Conservation (phyloP, 2,888 invertebrate species). For the Keiferia lycopersicella region DNA sequence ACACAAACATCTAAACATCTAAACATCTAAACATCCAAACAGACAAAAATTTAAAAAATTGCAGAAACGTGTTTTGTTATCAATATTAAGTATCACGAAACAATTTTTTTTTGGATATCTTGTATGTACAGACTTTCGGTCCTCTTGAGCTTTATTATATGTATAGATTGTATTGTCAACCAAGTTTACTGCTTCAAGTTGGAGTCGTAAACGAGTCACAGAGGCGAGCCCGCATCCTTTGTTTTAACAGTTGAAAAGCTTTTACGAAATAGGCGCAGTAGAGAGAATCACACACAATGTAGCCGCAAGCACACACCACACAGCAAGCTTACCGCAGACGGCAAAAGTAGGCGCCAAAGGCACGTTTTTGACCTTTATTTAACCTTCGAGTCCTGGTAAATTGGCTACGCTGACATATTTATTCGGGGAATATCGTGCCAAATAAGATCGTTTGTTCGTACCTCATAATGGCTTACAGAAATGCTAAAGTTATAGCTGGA, state of each 20-base stretch:
- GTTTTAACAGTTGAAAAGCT: constrained; percentile 62
- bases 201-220: constrained; percentile 46
- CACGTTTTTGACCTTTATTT: constrained; percentile 11
- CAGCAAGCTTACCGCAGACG: not conserved
- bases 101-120: no score
- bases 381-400: not conserved
- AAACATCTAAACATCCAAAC: no score
- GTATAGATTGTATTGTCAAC: constrained; percentile 61
- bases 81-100: no score
- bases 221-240: constrained; percentile 65
- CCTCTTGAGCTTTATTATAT: no score
- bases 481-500: not conserved
- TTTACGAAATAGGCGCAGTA: constrained; percentile 45
- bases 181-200: constrained; percentile 46
- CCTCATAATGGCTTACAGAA: not conserved
- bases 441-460: not conserved
- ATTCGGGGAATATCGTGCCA: constrained; percentile 5
- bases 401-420: constrained; percentile 1
- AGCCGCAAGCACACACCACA: no score
- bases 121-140: no score
- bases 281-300: not conserved
- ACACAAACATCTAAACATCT: no score
- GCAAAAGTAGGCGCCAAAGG: not conserved
- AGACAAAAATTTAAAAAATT: no score
- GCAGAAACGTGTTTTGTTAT: no score